Evolutionary conservation across 2,888 invertebrate species (phyloP), one percentile per base, ranked within the genome.

Genomic region (Himalopsyche kuldschensis): DNA sequence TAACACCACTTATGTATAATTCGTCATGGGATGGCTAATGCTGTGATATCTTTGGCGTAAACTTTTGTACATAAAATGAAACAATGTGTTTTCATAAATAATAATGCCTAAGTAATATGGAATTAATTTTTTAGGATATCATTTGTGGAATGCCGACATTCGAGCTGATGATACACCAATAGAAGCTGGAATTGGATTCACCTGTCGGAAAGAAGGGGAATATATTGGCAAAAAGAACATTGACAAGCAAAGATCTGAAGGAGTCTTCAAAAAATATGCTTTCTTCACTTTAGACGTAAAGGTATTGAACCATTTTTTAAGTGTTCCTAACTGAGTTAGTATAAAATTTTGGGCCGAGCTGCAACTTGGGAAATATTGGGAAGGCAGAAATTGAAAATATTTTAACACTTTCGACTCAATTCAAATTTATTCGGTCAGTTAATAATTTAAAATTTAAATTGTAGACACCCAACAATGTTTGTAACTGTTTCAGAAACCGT

Each of bases 141-240:
- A 97, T 87, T 91, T 97, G 86, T 97, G 97, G 97, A 95, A 97
- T 88, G 92, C 93, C 8, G 98, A 98, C 89, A 89, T 97, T 69
- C 93, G 97, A 87, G 90, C 94, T 0, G 96, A 97, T 87, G 97
- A 98, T 88, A 97, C 96, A 87, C 97, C 97, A 0, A 90, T 97
- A 2, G 97, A 98, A 91, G 96, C 97, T 0, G 95, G 95, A 82
- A 91, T 98, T 48, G 94, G 92, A 11, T 95, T 95, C 88, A 93
- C 96, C 0, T 98, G 98, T 89, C 94, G 97, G 82, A 95, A 95
- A 88, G 92, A 93, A 75, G 96, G 95, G 0, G 93, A 94, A 15
- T 98, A 97, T 89, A 93, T 95, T 78, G 98, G 98, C 11, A 95
- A 96, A 87, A 92, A 93, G 75, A 92, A 92, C 0, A 93, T 98